Evolutionary conservation across 2,888 invertebrate species (phyloP).

Genomic region (Dascillus cervinus): DNA sequence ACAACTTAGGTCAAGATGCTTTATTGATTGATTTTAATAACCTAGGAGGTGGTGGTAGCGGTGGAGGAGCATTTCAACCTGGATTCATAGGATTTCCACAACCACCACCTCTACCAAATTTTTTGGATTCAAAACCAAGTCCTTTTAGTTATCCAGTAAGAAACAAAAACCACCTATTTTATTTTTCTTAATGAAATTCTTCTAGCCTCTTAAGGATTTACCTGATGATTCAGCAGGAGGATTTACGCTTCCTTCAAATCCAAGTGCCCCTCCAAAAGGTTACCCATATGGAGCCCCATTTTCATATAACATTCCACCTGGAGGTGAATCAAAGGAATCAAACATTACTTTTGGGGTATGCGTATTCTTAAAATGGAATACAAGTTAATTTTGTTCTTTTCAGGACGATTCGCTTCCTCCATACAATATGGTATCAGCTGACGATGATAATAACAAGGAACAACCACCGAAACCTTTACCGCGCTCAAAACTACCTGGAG

Average conservation of each 20-base stretch:
- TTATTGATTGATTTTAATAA: slow-evolving; percentile 66
- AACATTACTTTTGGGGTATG: slow-evolving; percentile 53
- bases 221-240: slow-evolving; percentile 9
- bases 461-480: slow-evolving; percentile 70
- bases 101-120: slow-evolving; percentile 54
- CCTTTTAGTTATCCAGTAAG: slow-evolving; percentile 63
- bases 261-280: slow-evolving; percentile 27
- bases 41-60: slow-evolving; percentile 45
- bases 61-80: slow-evolving; percentile 55
- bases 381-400: slow-evolving; percentile 12
- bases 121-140: slow-evolving; percentile 29
- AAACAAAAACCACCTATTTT: too few relatives aligned
- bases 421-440: slow-evolving; percentile 65
- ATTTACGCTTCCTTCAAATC: slow-evolving; percentile 10
- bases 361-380: slow-evolving; percentile 3
- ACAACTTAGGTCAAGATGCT: slow-evolving; percentile 46
- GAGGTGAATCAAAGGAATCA: slow-evolving; percentile 53
- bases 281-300: slow-evolving; percentile 41
- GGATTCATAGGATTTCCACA: slow-evolving; percentile 79
- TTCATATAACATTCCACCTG: slow-evolving; percentile 64
- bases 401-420: slow-evolving; percentile 64
- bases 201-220: slow-evolving; percentile 19
- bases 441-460: slow-evolving; percentile 53
- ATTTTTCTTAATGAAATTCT: slow-evolving; percentile 5
- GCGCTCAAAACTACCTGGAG: slow-evolving; percentile 55